Base-by-base conservation (phyloP, 1,140 invertebrate species). In the Bombus huntii region DNA sequence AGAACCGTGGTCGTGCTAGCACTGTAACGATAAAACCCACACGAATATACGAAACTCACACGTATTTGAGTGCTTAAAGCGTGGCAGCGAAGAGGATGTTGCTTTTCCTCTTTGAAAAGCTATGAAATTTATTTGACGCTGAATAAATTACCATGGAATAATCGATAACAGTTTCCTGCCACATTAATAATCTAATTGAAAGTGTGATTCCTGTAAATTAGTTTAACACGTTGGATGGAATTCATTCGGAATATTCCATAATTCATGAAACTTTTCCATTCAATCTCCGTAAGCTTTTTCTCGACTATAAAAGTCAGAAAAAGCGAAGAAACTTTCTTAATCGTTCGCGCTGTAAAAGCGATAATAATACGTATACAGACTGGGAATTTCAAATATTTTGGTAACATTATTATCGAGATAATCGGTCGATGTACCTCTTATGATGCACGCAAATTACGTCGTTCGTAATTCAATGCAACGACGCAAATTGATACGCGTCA, bases 401-500 rank as follows among this genome's bases (percentile, higher is more conserved):
- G 0, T 12, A n/a, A 62, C 12, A 0, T 62, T 13, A 28, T n/a
- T 66, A 18, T 18, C 0, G 31, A 18, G 31, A 34, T 34, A 31
- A 34, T 31, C 65, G 65, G 28, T 5, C 59, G 59, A 12, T 13
- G 59, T n/a, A 15, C 2, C 25, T 42, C 31, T 73, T 53, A 47
- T 15, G 4, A 8, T 22, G 31, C 12, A 4, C 28, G 6, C 0
- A n/a, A 12, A 34, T 18, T 42, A 28, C 75, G 25, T n/a, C 28
- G 57, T 31, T 47, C 42, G 57, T 31, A 44, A 65, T 65, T 18
- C 75, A 25, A 42, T 31, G 57, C 66, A 80, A 37, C 65, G 13
- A 8, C 42, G 78, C 44, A 80, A 80, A 80, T 80, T 80, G 78
- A 80, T 80, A 70, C 66, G 65, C 65, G 65, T 70, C 65, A 44